A percentile compares a stretch with the other conserved stretches of the same genome.
Conservation (phyloP, 2,113 vertebrate genomes). For the Sclerurus mexicanus region DNA sequence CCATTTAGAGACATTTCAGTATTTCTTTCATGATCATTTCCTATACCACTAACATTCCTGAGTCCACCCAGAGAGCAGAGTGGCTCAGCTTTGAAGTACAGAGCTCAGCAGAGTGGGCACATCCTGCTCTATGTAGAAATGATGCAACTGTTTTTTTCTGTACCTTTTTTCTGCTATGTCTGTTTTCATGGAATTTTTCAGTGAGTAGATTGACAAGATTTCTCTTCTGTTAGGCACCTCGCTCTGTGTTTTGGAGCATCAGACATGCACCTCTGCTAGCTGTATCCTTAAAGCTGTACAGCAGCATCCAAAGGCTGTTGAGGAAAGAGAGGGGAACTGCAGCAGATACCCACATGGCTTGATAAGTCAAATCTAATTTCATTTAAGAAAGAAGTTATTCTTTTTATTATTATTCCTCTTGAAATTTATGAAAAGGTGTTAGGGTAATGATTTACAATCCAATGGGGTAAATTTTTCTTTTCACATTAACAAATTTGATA, state of each 20-base stretch:
- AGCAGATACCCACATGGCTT: background rate
- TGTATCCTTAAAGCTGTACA: background rate
- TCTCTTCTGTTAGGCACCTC: background rate
- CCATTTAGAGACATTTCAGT: background rate
- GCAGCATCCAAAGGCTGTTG: background rate
- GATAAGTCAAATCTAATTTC: background rate
- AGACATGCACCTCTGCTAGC: background rate
- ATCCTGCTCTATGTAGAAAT: background rate
- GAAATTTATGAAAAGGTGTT: background rate
- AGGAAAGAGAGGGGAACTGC: background rate
- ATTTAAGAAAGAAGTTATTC: background rate
- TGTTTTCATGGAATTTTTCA: background rate
- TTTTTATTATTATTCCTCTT: background rate
- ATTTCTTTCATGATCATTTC: background rate
- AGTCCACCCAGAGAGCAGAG: background rate
- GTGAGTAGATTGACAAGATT: background rate
- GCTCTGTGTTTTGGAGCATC: background rate
- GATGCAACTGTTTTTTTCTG: background rate
- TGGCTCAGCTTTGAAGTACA: background rate
- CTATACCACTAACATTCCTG: background rate
- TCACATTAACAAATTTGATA: background rate
- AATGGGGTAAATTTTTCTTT: background rate
- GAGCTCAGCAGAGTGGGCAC: background rate
- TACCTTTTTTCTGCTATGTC: background rate
- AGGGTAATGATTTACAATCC: background rate